Evolutionary conservation across 2,797 vertebrate genomes (phyloP), one percentile per base, ranked within the genome.

Genomic region (Lepidocolaptes lacrymiger): DNA sequence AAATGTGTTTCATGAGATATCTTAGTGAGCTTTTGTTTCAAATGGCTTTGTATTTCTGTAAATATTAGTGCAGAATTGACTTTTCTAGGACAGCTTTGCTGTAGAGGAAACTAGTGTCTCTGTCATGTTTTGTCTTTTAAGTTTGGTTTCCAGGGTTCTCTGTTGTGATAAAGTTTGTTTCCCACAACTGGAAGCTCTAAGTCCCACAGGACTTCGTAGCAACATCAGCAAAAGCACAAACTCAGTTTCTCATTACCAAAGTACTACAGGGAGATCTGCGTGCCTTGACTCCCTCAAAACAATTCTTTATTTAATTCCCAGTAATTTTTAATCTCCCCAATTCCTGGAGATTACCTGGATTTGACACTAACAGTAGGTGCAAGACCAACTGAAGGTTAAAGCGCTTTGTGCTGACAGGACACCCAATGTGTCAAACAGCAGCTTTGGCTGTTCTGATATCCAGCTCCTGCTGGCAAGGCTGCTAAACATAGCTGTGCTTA

Each of bases 371-470:
- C 74, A 43, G 59, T 34, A 26, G 14, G 3, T 48, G 63, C 55
- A 71, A 39, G 59, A 36, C 43, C 88, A 95, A 15, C 72, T 92
- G 75, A 80, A 85, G 59, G 90, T 71, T 81, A 76, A 66, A 83
- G 67, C 34, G 0, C 77, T 72, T 61, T 80, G 91, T 74, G 97
- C 94, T 97, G 97, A 98, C 97, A 97, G 97, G 85, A 96, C 95
- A 91, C 80, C 85, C 39, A 23, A 59, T 62, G 94, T 97, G 97
- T 96, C 97, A 94, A 94, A 89, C 79, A 9, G 92, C 92, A 91
- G 89, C 94, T 90, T 77, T 56, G 84, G 72, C 71, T 84, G 72
- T 73, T 95, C 86, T 43, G 74, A 96, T 94, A 95, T 7, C 30
- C 68, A 63, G 95, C 62, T 32, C 52, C 76, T 76, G 77, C 89